These are phyloP conservation scores for Parthenolecanium corni DNA, from an alignment of 2,888 invertebrate species.

Conservation along the genomic window DNA sequence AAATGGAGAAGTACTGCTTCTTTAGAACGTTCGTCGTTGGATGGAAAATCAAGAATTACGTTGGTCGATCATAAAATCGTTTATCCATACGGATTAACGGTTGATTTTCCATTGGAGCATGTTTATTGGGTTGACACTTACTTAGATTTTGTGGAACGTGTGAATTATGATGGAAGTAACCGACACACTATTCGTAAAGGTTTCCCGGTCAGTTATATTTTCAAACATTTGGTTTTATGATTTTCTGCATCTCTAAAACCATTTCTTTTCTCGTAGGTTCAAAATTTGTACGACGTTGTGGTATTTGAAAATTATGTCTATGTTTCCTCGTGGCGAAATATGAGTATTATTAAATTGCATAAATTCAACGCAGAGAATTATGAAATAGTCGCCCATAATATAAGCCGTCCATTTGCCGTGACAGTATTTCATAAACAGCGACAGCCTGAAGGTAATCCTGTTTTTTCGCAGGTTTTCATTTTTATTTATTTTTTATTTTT, in stretches of 20 bases:
- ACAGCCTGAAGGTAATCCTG: slow-evolving; percentile 61
- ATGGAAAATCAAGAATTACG: slow-evolving; percentile 47
- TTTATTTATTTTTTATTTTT: background rate
- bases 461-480: slow-evolving; percentile 30
- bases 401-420: slow-evolving; percentile 51
- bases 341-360: slow-evolving; percentile 50
- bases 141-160: slow-evolving; percentile 63
- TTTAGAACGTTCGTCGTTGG: slow-evolving; percentile 53
- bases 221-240: background rate
- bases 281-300: slow-evolving; percentile 57
- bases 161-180: slow-evolving; percentile 61
- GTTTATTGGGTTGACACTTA: slow-evolving; percentile 74
- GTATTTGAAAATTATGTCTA: slow-evolving; percentile 62
- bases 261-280: slow-evolving; percentile 42
- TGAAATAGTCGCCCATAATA: slow-evolving; percentile 42
- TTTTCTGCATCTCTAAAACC: background rate
- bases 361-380: slow-evolving; percentile 45
- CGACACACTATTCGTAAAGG: slow-evolving; percentile 49
- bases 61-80: slow-evolving; percentile 58
- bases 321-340: slow-evolving; percentile 58
- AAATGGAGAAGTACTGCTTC: slow-evolving; percentile 58
- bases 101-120: slow-evolving; percentile 57
- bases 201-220: slow-evolving; percentile 40
- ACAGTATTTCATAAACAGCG: slow-evolving; percentile 63
- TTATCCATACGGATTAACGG: slow-evolving; percentile 60